Percentiles rank a stretch among this genome's conserved stretches.
Evolutionary conservation across 2,888 invertebrate genomes (phyloP).

Genomic region (Hedychridium roseum): DNA sequence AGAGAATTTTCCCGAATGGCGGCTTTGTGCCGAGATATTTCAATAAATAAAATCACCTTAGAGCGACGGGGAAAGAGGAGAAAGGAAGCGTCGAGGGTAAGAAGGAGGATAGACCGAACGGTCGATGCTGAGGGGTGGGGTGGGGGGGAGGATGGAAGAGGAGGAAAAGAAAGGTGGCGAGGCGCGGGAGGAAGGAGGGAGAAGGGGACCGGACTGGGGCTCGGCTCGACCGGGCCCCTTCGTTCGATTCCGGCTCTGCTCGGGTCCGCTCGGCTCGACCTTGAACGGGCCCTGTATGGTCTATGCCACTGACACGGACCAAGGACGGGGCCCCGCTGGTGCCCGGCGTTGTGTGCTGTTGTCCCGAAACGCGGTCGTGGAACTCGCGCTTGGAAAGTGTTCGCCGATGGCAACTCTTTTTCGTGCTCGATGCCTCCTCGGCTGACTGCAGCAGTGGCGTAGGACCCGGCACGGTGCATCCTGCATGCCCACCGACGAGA

Average conservation of each 20-base stretch:
- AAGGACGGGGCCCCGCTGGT: constrained; percentile 56
- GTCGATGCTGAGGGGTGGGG: too few relatives aligned
- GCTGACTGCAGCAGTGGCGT: constrained; percentile 40
- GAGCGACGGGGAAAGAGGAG: too few relatives aligned
- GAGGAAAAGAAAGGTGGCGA: neutral
- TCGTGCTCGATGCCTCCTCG: constrained; percentile 43
- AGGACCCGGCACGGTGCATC: constrained; percentile 14
- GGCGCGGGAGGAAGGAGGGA: constrained; percentile 1
- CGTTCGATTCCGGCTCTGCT: constrained; percentile 39
- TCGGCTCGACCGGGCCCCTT: constrained; percentile 18
- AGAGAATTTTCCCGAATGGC: too few relatives aligned
- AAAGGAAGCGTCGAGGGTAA: too few relatives aligned
- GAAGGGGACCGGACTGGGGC: constrained; percentile 7
- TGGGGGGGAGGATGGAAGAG: neutral
- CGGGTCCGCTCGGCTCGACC: constrained; percentile 55
- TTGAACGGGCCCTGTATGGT: constrained; percentile 64
- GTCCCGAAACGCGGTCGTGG: constrained; percentile 63
- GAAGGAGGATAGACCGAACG: too few relatives aligned
- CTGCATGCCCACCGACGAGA: neutral
- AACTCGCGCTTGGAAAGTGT: constrained; percentile 59
- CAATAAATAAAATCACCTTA: too few relatives aligned
- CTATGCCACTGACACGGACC: constrained; percentile 65
- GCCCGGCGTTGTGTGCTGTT: constrained; percentile 55
- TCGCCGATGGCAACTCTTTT: constrained; percentile 55
- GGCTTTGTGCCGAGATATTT: too few relatives aligned